Conservation (phyloP, 2,797 vertebrate genomes). For the Balearica regulorum region DNA sequence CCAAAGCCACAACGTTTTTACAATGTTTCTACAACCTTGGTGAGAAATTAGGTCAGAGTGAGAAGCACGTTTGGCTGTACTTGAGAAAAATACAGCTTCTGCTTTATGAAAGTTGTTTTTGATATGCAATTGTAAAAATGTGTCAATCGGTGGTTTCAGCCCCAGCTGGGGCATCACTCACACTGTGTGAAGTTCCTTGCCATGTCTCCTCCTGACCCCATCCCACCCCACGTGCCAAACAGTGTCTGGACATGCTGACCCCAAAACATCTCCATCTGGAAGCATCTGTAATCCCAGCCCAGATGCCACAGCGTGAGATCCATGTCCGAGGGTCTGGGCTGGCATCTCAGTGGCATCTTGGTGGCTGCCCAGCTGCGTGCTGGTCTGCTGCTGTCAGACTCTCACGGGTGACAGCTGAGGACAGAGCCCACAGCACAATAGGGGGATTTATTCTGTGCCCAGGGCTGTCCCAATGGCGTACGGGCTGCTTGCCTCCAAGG, state of each 20-base stretch:
- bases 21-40: not conserved
- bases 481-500: not conserved
- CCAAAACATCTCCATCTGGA: not conserved
- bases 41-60: not conserved
- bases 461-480: fast-evolving
- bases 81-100: not conserved
- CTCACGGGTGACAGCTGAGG: not conserved
- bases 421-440: not conserved
- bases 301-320: not conserved
- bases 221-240: not conserved
- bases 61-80: not conserved
- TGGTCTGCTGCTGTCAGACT: not conserved
- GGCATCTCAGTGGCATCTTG: not conserved
- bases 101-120: not conserved
- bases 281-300: not conserved
- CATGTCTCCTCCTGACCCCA: not conserved
- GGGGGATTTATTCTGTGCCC: too few species aligned
- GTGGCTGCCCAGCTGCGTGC: not conserved
- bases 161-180: not conserved
- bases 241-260: not conserved
- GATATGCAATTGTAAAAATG: too few species aligned
- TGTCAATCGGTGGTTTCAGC: not conserved
- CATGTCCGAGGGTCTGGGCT: not conserved
- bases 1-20: not conserved
- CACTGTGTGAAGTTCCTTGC: not conserved